Evolutionary conservation across 2,113 vertebrate species (phyloP), one percentile per base, ranked within the genome.

Genomic region (Datnioides undecimradiatus): DNA sequence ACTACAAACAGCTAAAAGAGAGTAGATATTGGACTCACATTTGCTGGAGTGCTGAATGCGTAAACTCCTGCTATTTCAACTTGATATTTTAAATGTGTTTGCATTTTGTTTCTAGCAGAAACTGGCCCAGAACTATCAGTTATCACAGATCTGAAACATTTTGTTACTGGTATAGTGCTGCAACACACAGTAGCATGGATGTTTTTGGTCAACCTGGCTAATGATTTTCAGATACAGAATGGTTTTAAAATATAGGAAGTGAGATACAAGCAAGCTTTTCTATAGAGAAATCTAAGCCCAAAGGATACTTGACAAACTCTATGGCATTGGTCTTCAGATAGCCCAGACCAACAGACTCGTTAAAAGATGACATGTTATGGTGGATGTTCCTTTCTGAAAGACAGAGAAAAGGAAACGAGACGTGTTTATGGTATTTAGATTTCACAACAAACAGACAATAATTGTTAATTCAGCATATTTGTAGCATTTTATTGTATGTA

Each of bases 251-350:
- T n/a, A n/a, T n/a, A n/a, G n/a, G n/a, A n/a, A n/a, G n/a, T n/a
- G n/a, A n/a, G n/a, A n/a, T n/a, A n/a, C n/a, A n/a, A n/a, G n/a
- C n/a, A n/a, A n/a, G n/a, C n/a, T n/a, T n/a, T n/a, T n/a, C n/a
- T n/a, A n/a, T n/a, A n/a, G n/a, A n/a, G n/a, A n/a, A n/a, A n/a
- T n/a, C 41, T 31, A n/a, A 45, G 48, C n/a, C 43, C 40, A 73
- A 95, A 99, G 97, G 98, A 99, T 98, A 99, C 98, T 99, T 99
- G 71, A 98, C 98, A 83, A 99, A 99, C 90, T 99, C 98, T 54
- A 97, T 97, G 14, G 98, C 98, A 0, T 98, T 98, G 0, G 98
- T 99, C 95, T 99, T 99, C 93, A 99, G 93, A 85, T 99, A 99
- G n/a, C 98, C 98, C 43, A 99, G 93, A 40, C 98, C 98, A 0